Conservation (phyloP, 2,113 vertebrate species). For the Sphaerodactylus townsendi region DNA sequence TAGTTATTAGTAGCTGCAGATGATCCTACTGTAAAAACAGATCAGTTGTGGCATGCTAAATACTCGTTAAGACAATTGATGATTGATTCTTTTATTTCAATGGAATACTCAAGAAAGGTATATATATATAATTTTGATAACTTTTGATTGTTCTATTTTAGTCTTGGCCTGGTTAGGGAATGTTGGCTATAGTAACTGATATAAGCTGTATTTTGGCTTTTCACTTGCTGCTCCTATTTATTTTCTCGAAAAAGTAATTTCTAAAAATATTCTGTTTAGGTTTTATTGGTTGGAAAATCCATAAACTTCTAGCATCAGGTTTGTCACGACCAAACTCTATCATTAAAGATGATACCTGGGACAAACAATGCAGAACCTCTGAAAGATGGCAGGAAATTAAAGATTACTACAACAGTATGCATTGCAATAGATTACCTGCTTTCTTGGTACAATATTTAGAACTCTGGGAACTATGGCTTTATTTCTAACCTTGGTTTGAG, state of each 20-base stretch:
- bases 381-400: constrained; percentile 82
- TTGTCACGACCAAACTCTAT: constrained; percentile 92
- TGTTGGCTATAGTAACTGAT: neutral
- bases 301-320: constrained; percentile 99
- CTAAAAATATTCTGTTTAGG: constrained; percentile 69
- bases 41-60: no score
- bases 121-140: neutral
- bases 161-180: neutral
- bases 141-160: neutral
- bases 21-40: no score
- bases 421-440: neutral
- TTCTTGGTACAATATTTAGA: no score
- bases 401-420: neutral
- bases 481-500: no score
- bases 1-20: no score
- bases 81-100: constrained; percentile 97
- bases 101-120: constrained; percentile 96
- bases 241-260: neutral
- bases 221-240: neutral
- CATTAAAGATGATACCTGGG: constrained; percentile 86
- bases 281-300: constrained; percentile 96
- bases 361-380: constrained; percentile 86
- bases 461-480: no score
- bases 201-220: neutral
- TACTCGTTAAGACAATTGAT: no score